Base-by-base conservation (phyloP, 2,797 vertebrate genomes). In the Apogon hyalosoma region DNA sequence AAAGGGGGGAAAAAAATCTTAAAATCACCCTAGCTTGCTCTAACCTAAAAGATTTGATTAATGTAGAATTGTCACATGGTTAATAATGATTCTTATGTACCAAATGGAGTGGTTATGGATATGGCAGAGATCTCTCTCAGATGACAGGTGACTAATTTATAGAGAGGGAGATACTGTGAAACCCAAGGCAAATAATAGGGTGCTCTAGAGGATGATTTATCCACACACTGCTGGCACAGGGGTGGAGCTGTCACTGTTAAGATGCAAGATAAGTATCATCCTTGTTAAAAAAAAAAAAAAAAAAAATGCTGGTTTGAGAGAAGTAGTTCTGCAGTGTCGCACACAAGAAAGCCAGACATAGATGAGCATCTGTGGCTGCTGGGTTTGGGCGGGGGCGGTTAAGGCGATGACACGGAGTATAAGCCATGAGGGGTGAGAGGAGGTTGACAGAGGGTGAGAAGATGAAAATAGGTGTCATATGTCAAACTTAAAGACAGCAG, bases 391-490 rank as follows among this genome's bases (percentile, higher is more conserved):
- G 72, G 65, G 72, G 75, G 77, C 0, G 33, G 71, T 19, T 51
- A 12, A 65, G 51, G 63, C 9, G 31, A 75, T 75, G 82, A 69
- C 63, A 73, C 24, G n/a, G 28, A 58, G 48, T 56, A 47, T 14
- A 61, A 42, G 33, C 45, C 52, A 48, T 6, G 31, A 73, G 62
- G 61, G 55, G 75, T 62, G 61, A 83, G 59, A 77, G 68, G 46
- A 80, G 62, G 73, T 15, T 77, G 75, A 71, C 68, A 80, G 49
- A 63, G 69, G 64, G 58, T 59, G 64, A 75, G 49, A 72, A 42
- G 74, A 80, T 79, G 58, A 70, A 79, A 84, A 79, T 51, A 83
- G 42, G 46, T 73, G 57, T 73, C 64, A 66, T 42, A 40, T 62
- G 68, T 75, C 56, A 74, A 60, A 61, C 36, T 18, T 69, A 52